phyloP scores from a whole-genome alignment of 2,888 invertebrate genomes.

The Drosophila niveifrons region DNA sequence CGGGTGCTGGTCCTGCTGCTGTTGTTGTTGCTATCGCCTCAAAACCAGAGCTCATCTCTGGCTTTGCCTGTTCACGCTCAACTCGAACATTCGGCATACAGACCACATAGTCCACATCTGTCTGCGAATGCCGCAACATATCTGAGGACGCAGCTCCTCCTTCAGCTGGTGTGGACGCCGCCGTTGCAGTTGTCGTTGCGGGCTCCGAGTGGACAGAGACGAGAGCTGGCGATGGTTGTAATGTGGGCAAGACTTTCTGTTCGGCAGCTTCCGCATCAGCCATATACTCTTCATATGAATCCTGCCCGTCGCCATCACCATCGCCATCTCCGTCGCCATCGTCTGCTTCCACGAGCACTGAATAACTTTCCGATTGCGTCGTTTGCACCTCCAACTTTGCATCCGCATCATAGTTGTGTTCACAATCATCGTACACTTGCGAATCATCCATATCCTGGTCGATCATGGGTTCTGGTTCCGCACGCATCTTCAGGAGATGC shows the following conservation, averaged over 20 bases:
- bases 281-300: conserved; percentile 59
- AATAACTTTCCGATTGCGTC: conserved; percentile 68
- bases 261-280: conserved; percentile 39
- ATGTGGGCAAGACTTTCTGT: conserved; percentile 49
- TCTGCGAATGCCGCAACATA: conserved; percentile 28
- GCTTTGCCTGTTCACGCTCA: conserved; percentile 44
- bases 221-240: conserved; percentile 41
- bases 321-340: conserved; percentile 38
- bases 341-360: conserved; percentile 70
- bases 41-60: conserved; percentile 34
- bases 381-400: conserved; percentile 65
- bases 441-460: conserved; percentile 56
- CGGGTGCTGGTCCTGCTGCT: conserved; percentile 4
- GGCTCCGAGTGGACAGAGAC: conserved; percentile 48
- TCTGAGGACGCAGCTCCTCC: conserved; percentile 33
- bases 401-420: conserved; percentile 64
- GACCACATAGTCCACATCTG: conserved; percentile 64
- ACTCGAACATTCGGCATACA: conserved; percentile 52
- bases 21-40: conserved; percentile 27
- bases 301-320: conserved; percentile 31
- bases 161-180: conserved; percentile 23
- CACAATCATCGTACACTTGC: conserved; percentile 61
- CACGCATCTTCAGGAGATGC: conserved; percentile 32
- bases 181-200: conserved; percentile 19
- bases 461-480: conserved; percentile 33